Percentiles rank a stretch among this genome's conserved stretches.
phyloP scores from a whole-genome alignment of 2,797 vertebrate species.

The Remorina albescens region DNA sequence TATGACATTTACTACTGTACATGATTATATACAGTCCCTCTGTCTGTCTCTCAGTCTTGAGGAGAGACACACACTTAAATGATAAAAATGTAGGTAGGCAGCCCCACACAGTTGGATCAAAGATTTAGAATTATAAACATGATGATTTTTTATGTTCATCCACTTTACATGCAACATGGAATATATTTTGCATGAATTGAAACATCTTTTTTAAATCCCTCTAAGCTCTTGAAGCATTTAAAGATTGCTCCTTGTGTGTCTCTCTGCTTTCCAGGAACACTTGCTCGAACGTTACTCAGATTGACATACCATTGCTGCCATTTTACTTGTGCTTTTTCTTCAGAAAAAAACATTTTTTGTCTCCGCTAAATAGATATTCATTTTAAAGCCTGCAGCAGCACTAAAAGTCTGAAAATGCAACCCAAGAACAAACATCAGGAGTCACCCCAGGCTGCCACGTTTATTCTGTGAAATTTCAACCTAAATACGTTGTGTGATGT shows the following conservation, averaged over 20 bases:
- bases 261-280: neutral
- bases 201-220: neutral
- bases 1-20: no score
- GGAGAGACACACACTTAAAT: slow-evolving; percentile 3
- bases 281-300: neutral
- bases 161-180: neutral
- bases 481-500: neutral
- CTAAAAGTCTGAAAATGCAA: neutral
- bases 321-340: neutral
- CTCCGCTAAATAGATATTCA: neutral
- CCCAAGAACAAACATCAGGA: neutral
- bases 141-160: slow-evolving; percentile 12
- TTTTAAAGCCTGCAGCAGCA: neutral
- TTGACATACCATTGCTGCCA: neutral
- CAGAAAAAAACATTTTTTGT: neutral
- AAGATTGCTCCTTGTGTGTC: neutral
- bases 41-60: neutral
- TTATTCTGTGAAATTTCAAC: neutral
- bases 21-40: slow-evolving; percentile 1
- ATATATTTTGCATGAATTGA: neutral
- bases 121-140: slow-evolving; percentile 21
- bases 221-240: neutral
- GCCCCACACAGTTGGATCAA: neutral
- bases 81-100: neutral
- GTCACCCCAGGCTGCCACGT: neutral